Evolutionary conservation across 2,113 vertebrate genomes (phyloP).

Genomic region (Pseudopipra pipra): DNA sequence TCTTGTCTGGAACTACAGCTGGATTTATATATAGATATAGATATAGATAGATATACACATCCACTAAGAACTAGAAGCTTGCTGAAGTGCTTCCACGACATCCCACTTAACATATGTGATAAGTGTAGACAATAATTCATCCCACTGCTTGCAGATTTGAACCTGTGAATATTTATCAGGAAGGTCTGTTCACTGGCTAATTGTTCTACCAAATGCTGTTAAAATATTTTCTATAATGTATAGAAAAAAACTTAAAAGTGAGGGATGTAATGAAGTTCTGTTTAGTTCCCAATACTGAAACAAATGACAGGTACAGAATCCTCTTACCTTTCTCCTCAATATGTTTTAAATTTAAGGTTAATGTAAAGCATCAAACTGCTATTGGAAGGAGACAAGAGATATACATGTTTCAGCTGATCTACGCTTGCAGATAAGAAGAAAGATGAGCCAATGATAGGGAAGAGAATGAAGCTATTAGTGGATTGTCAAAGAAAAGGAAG

Average conservation of each 20-base stretch:
- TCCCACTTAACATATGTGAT: background rate
- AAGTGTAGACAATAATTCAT: background rate
- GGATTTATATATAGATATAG: background rate
- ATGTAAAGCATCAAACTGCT: constrained; percentile 2
- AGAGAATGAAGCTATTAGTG: constrained; percentile 46
- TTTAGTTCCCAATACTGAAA: background rate
- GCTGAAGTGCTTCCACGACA: background rate
- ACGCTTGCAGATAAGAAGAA: constrained; percentile 17
- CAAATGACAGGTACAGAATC: background rate
- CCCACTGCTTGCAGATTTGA: background rate
- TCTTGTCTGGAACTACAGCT: background rate
- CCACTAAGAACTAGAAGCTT: background rate
- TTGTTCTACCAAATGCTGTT: background rate
- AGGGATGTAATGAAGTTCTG: background rate
- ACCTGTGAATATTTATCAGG: background rate
- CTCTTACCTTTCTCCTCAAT: background rate
- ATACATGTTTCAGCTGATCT: constrained; percentile 1
- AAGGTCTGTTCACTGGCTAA: background rate
- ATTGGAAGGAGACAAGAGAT: background rate
- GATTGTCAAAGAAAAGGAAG: constrained; percentile 31
- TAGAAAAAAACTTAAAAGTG: background rate
- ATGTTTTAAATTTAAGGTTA: background rate
- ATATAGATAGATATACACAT: background rate
- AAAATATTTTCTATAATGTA: background rate
- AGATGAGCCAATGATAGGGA: constrained; percentile 26